phyloP scores from a whole-genome alignment of 2,797 vertebrate species.

The Lagodon rhomboides region DNA sequence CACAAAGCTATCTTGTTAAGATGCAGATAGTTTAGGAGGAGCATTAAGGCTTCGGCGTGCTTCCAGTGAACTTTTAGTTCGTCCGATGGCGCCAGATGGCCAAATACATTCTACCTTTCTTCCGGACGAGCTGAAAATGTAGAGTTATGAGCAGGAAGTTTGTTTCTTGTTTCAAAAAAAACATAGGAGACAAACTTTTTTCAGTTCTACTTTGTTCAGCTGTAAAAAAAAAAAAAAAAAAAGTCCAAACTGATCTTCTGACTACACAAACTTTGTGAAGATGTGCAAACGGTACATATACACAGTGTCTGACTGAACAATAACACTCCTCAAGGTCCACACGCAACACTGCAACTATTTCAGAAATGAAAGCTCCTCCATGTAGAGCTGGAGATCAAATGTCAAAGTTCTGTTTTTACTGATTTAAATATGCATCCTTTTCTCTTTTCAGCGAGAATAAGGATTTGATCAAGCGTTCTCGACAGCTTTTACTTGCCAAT shows the following conservation, averaged over 20 bases:
- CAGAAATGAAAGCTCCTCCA: slow-evolving; percentile 9
- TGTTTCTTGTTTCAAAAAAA: neutral
- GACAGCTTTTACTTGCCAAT: neutral
- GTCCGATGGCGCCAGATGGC: slow-evolving; percentile 11
- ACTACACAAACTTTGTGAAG: neutral
- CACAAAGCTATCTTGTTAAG: slow-evolving; percentile 24
- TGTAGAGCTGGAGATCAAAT: neutral
- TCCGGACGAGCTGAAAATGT: slow-evolving; percentile 26
- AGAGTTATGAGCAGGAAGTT: slow-evolving; percentile 8
- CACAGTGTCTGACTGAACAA: slow-evolving; percentile 9
- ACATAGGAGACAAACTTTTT: neutral
- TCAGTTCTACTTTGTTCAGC: neutral
- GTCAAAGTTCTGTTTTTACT: neutral
- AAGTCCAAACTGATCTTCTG: neutral
- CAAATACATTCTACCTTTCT: slow-evolving; percentile 4
- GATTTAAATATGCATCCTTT: neutral
- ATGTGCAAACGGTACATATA: neutral
- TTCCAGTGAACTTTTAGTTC: slow-evolving; percentile 23
- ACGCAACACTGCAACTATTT: neutral
- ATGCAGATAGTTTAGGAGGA: slow-evolving; percentile 23
- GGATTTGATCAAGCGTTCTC: neutral
- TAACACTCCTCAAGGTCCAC: neutral
- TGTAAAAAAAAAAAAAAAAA: neutral
- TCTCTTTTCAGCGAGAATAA: neutral
- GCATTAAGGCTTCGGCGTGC: slow-evolving; percentile 9